Percentiles rank a stretch among this genome's conserved stretches.
Evolutionary conservation across 1,140 invertebrate genomes (phyloP).

Genomic region (Caenorhabditis latens): DNA sequence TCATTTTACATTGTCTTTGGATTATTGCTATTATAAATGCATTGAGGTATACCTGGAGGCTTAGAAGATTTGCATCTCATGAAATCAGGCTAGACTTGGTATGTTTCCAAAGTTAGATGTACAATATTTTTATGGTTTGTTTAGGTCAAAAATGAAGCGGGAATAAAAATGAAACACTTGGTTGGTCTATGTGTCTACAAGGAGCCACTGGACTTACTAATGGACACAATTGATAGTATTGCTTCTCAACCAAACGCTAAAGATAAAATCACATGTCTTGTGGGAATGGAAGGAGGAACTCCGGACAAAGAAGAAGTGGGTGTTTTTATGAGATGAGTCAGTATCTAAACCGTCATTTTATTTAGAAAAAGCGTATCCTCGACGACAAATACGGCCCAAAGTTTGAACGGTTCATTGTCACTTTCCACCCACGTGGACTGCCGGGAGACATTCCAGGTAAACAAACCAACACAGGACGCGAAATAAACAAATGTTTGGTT

Average conservation of each 20-base stretch:
- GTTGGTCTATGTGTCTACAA: constrained; percentile 69
- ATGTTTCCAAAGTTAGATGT: no score
- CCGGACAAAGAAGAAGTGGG: constrained; percentile 68
- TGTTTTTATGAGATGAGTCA: not conserved
- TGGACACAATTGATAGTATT: constrained; percentile 68
- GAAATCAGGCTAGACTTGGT: constrained; percentile 64
- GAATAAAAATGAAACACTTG: constrained; percentile 65
- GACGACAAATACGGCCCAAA: constrained; percentile 63
- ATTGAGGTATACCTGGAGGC: constrained; percentile 57
- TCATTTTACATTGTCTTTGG: constrained; percentile 63
- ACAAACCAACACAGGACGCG: not conserved
- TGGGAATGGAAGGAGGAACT: constrained; percentile 70
- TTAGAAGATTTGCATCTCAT: constrained; percentile 62
- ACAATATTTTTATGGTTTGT: no score
- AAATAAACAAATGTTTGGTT: constrained; percentile 8
- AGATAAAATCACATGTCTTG: constrained; percentile 67
- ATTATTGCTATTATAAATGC: constrained; percentile 65
- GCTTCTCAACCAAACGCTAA: constrained; percentile 65
- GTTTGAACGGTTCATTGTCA: constrained; percentile 71
- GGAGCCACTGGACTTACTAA: constrained; percentile 67
- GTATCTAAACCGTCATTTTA: not conserved
- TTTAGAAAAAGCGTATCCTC: constrained; percentile 63
- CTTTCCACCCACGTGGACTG: constrained; percentile 68
- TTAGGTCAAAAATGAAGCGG: constrained; percentile 58
- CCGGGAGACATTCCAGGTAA: constrained; percentile 63